A percentile compares a stretch with the other conserved stretches of the same genome.
Conservation (phyloP, 2,888 invertebrate species). For the Polyommatus iphigenia region DNA sequence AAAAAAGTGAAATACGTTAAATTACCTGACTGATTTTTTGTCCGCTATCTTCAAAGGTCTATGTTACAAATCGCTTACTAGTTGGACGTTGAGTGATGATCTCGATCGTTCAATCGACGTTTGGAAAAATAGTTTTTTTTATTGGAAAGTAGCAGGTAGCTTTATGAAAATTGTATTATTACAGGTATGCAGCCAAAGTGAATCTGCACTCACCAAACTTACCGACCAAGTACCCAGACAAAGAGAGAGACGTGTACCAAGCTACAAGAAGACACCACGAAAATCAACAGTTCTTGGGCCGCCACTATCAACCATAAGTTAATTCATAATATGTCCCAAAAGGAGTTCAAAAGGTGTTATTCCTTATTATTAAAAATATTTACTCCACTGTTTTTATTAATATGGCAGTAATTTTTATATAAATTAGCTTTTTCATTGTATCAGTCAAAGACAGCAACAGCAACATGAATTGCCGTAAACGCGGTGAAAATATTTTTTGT, state of each 20-base stretch:
- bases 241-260: conserved; percentile 90
- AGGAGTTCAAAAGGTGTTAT: background rate
- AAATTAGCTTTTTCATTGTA: background rate
- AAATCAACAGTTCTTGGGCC: conserved; percentile 57
- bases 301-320: conserved; percentile 67
- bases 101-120: too few relatives aligned
- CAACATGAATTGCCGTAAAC: background rate
- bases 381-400: too few relatives aligned
- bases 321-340: background rate
- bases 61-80: too few relatives aligned
- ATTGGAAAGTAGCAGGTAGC: too few relatives aligned
- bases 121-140: too few relatives aligned
- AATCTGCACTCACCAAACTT: conserved; percentile 92
- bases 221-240: conserved; percentile 92
- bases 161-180: background rate
- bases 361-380: background rate
- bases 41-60: too few relatives aligned
- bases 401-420: background rate
- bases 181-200: conserved; percentile 89
- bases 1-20: too few relatives aligned
- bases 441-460: background rate
- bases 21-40: too few relatives aligned
- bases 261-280: conserved; percentile 86
- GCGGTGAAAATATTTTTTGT: background rate
- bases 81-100: too few relatives aligned